Conservation (phyloP, 2,888 invertebrate genomes). For the Drosophila multiciliata region DNA sequence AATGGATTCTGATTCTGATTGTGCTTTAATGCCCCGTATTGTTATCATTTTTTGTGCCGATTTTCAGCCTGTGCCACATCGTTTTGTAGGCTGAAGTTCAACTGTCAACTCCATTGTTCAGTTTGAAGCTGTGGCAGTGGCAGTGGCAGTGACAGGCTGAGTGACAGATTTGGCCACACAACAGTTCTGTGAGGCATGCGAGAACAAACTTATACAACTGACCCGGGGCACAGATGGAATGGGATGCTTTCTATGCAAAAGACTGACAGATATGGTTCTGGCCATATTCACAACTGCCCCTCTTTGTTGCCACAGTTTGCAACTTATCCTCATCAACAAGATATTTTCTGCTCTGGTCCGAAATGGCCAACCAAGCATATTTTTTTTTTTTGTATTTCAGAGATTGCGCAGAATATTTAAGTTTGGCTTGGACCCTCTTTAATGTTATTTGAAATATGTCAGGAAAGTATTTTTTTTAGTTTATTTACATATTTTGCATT, state of each 20-base stretch:
- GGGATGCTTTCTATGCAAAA: slow-evolving; percentile 6
- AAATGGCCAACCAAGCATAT: slow-evolving; percentile 6
- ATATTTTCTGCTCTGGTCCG: slow-evolving; percentile 38
- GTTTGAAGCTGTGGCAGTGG: slow-evolving; percentile 6
- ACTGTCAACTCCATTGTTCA: slow-evolving; percentile 38
- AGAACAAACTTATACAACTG: slow-evolving; percentile 56
- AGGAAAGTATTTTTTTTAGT: neutral
- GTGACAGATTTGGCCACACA: slow-evolving; percentile 74
- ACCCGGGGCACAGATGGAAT: slow-evolving; percentile 33
- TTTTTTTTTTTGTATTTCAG: neutral
- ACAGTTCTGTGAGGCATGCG: slow-evolving; percentile 63
- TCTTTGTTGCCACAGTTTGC: neutral
- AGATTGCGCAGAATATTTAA: neutral
- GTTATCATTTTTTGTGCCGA: neutral
- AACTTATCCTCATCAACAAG: slow-evolving; percentile 48
- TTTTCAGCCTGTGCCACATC: neutral
- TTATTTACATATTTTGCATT: neutral
- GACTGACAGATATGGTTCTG: slow-evolving; percentile 5
- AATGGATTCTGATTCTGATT: neutral
- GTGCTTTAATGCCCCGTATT: neutral
- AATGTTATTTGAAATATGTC: neutral
- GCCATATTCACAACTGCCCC: neutral
- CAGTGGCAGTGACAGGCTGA: slow-evolving; percentile 59
- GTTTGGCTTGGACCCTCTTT: too few species aligned
- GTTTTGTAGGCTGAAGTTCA: slow-evolving; percentile 14